phyloP scores from a whole-genome alignment of 2,888 invertebrate species.

The Opisthograptis luteolata region DNA sequence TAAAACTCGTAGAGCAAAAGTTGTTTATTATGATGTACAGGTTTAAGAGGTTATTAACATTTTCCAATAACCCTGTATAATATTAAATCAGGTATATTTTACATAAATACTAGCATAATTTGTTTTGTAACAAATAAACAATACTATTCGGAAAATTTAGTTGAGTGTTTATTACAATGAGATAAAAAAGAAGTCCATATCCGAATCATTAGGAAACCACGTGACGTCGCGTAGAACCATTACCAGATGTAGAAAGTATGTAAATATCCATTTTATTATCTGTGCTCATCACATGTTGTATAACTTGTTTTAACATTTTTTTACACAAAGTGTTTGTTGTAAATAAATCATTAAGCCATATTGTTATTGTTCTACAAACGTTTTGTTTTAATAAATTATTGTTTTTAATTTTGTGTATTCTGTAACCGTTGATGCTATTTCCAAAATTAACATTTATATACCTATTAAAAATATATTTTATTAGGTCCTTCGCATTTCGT shows the following conservation, averaged over 20 bases:
- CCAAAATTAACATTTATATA: slow-evolving; percentile 4
- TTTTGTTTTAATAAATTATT: slow-evolving; percentile 20
- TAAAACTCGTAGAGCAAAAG: no score
- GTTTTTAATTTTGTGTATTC: slow-evolving; percentile 18
- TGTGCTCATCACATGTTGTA: background rate
- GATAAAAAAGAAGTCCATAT: background rate
- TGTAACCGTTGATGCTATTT: slow-evolving; percentile 9
- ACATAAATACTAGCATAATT: no score
- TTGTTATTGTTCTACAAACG: slow-evolving; percentile 12
- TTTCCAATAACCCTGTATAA: no score
- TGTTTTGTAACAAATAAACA: no score
- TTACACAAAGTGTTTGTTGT: slow-evolving; percentile 16
- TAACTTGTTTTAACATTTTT: slow-evolving; percentile 15
- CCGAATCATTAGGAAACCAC: background rate
- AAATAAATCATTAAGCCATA: slow-evolving; percentile 17
- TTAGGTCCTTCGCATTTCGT: slow-evolving; percentile 12
- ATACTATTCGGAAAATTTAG: no score
- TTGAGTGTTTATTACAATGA: no score
- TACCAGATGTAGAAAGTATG: slow-evolving; percentile 13
- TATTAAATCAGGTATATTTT: no score
- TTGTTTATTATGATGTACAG: no score
- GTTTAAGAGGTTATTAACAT: no score
- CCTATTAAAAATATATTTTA: background rate
- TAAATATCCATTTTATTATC: slow-evolving; percentile 10
- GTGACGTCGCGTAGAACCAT: slow-evolving; percentile 11